A percentile compares a stretch with the other conserved stretches of the same genome.
phyloP scores from a whole-genome alignment of 2,113 vertebrate genomes.

The Lynx canadensis region DNA sequence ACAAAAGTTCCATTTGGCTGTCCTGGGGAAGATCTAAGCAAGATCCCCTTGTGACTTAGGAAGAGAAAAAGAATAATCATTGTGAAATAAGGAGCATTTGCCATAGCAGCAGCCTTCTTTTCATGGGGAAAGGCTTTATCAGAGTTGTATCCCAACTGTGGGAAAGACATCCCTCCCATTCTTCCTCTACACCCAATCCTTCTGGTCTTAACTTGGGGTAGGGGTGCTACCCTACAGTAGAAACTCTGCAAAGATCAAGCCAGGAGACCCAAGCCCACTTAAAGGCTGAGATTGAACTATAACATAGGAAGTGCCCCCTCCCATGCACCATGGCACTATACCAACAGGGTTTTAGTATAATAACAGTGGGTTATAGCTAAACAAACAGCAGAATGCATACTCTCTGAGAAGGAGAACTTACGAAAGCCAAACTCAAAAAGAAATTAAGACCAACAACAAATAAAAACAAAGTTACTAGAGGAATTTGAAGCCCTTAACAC shows the following conservation, averaged over 20 bases:
- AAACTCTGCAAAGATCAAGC: not conserved
- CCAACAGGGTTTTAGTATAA: not conserved
- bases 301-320: not conserved
- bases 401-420: not conserved
- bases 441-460: not conserved
- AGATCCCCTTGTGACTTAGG: not conserved
- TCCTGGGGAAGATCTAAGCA: not conserved
- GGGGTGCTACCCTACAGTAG: too few species aligned
- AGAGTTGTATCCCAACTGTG: not conserved
- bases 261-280: not conserved
- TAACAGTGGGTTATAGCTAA: not conserved
- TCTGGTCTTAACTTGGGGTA: not conserved
- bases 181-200: not conserved
- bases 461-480: not conserved
- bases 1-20: not conserved
- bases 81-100: not conserved
- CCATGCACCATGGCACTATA: not conserved
- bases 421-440: not conserved
- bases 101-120: not conserved
- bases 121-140: not conserved
- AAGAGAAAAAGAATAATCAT: not conserved
- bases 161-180: not conserved
- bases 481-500: not conserved
- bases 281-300: not conserved
- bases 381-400: not conserved